These are phyloP conservation scores for Notarius quadriscutis DNA, from an alignment of 2,113 vertebrate genomes.

Conservation along the genomic window DNA sequence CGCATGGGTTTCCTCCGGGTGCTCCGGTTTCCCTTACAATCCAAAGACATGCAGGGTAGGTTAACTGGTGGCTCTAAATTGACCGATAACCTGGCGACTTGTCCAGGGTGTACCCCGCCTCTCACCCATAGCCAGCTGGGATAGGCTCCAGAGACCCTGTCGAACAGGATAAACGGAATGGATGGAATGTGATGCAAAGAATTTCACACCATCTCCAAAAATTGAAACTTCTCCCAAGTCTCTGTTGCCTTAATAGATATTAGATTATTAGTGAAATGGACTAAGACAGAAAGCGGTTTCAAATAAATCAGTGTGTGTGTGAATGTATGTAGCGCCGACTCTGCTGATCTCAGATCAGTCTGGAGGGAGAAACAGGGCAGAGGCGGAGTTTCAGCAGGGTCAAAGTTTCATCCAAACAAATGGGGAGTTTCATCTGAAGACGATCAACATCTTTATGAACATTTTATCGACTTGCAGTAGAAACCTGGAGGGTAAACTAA, in stretches of 20 bases:
- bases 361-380: neutral
- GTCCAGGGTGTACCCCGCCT: no score
- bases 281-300: neutral
- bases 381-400: conserved; percentile 30
- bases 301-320: neutral
- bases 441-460: neutral
- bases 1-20: no score
- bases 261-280: neutral
- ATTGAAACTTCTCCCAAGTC: no score
- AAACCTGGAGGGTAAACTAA: neutral
- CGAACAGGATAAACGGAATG: no score
- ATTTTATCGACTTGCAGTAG: neutral
- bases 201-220: no score
- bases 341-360: conserved; percentile 18
- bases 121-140: no score
- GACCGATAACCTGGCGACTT: no score
- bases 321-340: neutral
- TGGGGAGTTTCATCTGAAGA: neutral
- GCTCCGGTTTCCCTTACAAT: no score
- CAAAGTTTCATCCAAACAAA: conserved; percentile 35
- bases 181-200: no score
- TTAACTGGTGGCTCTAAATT: no score
- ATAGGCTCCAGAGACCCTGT: no score
- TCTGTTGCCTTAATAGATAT: neutral
- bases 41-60: no score